A percentile compares a stretch with the other conserved stretches of the same genome.
Conservation (phyloP, 2,797 vertebrate genomes). For the Dendrocincla tyrannina region DNA sequence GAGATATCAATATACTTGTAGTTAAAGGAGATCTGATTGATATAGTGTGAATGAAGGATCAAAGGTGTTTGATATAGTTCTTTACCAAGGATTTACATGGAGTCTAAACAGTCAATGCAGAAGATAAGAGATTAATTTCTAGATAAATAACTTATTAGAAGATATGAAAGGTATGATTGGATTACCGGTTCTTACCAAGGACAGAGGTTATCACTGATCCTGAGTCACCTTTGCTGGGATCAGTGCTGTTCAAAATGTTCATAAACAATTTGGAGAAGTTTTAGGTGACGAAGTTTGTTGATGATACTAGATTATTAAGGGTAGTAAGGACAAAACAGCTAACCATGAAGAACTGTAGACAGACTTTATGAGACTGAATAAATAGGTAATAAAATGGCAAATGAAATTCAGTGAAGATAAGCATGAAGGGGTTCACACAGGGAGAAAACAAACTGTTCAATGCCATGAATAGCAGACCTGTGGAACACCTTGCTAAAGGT, state of each 20-base stretch:
- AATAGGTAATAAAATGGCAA: constrained; percentile 52
- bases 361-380: constrained; percentile 44
- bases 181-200: background rate
- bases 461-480: background rate
- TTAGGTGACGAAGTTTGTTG: background rate
- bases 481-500: background rate
- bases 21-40: background rate
- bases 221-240: background rate
- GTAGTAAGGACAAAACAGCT: constrained; percentile 32
- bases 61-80: background rate
- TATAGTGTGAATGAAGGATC: background rate
- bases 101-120: background rate
- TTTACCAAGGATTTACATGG: background rate
- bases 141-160: background rate
- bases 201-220: background rate
- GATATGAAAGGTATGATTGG: background rate
- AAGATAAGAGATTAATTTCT: background rate
- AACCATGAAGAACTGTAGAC: constrained; percentile 44
- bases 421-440: background rate
- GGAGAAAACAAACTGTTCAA: background rate
- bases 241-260: background rate
- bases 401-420: constrained; percentile 40
- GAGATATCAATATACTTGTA: background rate
- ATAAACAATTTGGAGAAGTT: constrained; percentile 1
- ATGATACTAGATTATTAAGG: background rate